Percentiles rank a stretch among this genome's conserved stretches.
Conservation (phyloP, 2,888 invertebrate genomes). For the Drosophila conformis region DNA sequence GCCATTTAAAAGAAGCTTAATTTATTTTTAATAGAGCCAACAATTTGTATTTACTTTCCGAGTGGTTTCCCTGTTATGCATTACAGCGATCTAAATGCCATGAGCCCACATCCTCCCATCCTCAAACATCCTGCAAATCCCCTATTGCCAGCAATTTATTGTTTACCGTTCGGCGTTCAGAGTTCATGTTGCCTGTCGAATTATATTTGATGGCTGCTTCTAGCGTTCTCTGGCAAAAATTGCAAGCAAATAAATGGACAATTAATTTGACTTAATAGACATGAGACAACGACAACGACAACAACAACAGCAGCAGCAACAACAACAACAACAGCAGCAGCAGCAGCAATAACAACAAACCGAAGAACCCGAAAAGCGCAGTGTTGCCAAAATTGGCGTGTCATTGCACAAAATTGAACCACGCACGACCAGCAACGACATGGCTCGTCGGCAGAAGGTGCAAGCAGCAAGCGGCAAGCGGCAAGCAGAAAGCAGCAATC, state of each 20-base stretch:
- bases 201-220: conserved; percentile 74
- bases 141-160: conserved; percentile 7
- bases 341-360: not conserved
- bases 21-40: conserved; percentile 73
- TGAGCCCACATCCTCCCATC: not conserved
- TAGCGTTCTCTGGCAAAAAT: conserved; percentile 41
- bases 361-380: conserved; percentile 18
- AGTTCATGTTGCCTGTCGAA: conserved; percentile 74
- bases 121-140: not conserved
- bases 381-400: conserved; percentile 43
- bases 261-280: conserved; percentile 80
- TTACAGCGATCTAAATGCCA: conserved; percentile 9
- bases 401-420: conserved; percentile 56
- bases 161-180: conserved; percentile 28
- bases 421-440: conserved; percentile 32
- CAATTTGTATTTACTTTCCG: conserved; percentile 71
- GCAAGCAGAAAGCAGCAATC: not conserved
- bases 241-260: conserved; percentile 77
- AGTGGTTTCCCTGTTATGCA: conserved; percentile 51
- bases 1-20: conserved; percentile 63
- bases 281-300: conserved; percentile 42
- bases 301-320: conserved; percentile 1
- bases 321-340: not conserved
- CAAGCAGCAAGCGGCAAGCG: not conserved
- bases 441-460: not conserved